phyloP scores from a whole-genome alignment of 2,797 vertebrate genomes.

The Hyperoplus immaculatus region DNA sequence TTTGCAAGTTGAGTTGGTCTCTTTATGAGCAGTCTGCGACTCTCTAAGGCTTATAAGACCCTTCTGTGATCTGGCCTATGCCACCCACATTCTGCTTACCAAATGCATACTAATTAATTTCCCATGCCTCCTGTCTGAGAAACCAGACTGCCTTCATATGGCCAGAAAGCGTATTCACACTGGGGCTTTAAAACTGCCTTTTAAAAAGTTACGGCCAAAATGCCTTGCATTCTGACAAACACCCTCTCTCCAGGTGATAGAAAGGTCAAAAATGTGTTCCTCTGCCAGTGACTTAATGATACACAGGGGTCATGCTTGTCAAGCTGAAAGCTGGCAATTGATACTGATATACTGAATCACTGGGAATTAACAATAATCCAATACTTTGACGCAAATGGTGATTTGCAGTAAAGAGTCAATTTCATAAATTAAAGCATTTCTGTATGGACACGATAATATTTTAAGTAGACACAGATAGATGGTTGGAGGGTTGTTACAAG shows the following conservation, averaged over 20 bases:
- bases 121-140: conserved; percentile 49
- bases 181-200: conserved; percentile 55
- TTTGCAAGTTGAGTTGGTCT: conserved; percentile 41
- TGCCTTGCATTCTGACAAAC: conserved; percentile 24
- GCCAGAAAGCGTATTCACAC: conserved; percentile 28
- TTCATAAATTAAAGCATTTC: conserved; percentile 59
- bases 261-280: conserved; percentile 43
- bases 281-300: conserved; percentile 3
- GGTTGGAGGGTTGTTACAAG: conserved; percentile 52
- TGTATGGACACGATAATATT: conserved; percentile 46
- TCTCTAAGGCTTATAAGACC: conserved; percentile 35
- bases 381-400: conserved; percentile 36
- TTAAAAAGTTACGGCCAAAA: conserved; percentile 48
- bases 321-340: conserved; percentile 39
- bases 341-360: conserved; percentile 32
- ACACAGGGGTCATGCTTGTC: conserved; percentile 28
- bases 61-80: conserved; percentile 40
- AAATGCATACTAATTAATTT: conserved; percentile 61
- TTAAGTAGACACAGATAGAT: conserved; percentile 54
- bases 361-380: conserved; percentile 46
- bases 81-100: conserved; percentile 43
- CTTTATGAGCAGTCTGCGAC: conserved; percentile 39
- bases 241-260: not conserved
- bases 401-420: conserved; percentile 45
- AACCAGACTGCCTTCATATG: conserved; percentile 37